Evolutionary conservation across 92 coral and sea anemone genomes (phyloP), one percentile per base, ranked within the genome.

Genomic region (Blastomussa wellsi): DNA sequence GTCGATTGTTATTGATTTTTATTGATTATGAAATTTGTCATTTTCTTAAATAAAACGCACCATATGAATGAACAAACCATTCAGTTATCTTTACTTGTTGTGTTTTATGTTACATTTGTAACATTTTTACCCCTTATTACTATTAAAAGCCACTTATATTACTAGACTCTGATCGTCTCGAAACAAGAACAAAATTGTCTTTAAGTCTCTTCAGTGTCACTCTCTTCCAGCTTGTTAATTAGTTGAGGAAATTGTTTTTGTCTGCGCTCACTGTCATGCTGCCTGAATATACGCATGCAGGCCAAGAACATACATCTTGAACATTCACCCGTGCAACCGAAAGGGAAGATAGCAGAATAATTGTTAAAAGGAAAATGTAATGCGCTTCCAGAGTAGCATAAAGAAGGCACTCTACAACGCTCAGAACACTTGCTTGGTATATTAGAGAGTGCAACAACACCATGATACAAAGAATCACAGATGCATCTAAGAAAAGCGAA

Each of bases 291-390:
- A 65, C 49, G 49, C 49, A 11, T 44, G 49, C 49, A 44, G 49
- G 71, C 71, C 32, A 65, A 65, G 35, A 65, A 65, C 51, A 72
- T 72, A 36, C 76, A 72, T 41, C 76, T 72, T 38, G 76, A 72
- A 72, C 76, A 72, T 72, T 72, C 77, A 72, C 77, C 52, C 33
- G 52, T 72, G 77, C 77, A 72, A 72, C 53, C 77, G 77, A 72
- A 72, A 72, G 77, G 77, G 77, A 72, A 72, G 77, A 72, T 72
- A 72, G 53, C 77, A 72, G 77, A 72, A 72, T 72, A 41, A 72
- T 72, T 38, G 53, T 72, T 72, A 72, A 41, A 72, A 72, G 77
- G 77, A 72, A 72, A 72, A 72, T 72, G 77, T 72, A 72, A 41
- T 72, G 77, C n/a, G n/a, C n/a, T n/a, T n/a, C n/a, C n/a, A n/a